These are phyloP conservation scores for Enoplosus armatus DNA, from an alignment of 2,797 vertebrate genomes.

Conservation along the genomic window DNA sequence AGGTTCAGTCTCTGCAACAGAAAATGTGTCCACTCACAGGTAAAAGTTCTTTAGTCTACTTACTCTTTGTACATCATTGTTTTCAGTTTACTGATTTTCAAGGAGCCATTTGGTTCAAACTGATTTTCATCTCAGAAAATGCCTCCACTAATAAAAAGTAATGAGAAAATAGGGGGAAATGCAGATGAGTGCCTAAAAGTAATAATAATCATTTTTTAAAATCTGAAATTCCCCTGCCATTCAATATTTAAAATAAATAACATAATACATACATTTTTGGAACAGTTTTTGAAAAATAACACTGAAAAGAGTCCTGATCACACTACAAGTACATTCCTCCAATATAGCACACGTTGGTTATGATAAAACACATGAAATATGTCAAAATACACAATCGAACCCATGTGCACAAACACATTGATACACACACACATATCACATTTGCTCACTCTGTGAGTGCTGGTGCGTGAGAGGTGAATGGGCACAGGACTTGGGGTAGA, in stretches of 20 bases:
- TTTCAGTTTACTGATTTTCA: background rate
- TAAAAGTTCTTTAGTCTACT: background rate
- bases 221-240: no score
- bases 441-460: slow-evolving; percentile 92
- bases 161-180: background rate
- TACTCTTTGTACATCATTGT: background rate
- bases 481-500: slow-evolving; percentile 91
- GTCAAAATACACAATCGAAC: background rate
- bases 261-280: no score
- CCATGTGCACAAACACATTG: background rate
- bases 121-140: background rate
- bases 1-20: background rate
- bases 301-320: background rate
- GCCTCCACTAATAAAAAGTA: background rate
- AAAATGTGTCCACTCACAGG: background rate
- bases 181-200: background rate
- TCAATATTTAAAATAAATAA: background rate
- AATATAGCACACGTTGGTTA: background rate
- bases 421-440: background rate
- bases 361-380: background rate
- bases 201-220: no score
- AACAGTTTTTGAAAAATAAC: no score
- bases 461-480: slow-evolving; percentile 89
- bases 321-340: background rate
- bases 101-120: background rate